Evolutionary conservation across 2,113 vertebrate genomes (phyloP).

Genomic region (Ptilorrhoa leucosticta): DNA sequence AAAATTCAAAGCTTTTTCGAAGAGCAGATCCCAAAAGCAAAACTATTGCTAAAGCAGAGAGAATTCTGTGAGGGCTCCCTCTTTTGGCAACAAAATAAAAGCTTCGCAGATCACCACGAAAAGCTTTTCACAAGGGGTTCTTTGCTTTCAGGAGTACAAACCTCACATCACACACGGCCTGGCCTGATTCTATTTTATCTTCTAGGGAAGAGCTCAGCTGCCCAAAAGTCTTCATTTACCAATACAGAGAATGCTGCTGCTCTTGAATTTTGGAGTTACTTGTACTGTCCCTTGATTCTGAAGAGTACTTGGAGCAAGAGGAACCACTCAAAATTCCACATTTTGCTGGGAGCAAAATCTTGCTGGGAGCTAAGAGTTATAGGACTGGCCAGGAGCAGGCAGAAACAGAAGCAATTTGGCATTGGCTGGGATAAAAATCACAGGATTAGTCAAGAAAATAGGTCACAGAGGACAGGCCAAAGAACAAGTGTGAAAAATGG

Average conservation of each 20-base stretch:
- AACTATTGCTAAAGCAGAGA: background rate
- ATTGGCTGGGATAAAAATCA: background rate
- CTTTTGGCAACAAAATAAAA: conserved; percentile 48
- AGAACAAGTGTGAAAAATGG: conserved; percentile 4
- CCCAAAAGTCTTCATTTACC: background rate
- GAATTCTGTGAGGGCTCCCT: conserved; percentile 57
- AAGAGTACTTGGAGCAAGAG: background rate
- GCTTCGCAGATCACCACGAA: background rate
- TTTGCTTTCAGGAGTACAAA: background rate
- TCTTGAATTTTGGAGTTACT: background rate
- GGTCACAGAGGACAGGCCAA: conserved; percentile 18
- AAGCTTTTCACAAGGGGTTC: background rate
- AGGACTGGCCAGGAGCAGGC: background rate
- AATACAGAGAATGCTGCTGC: background rate
- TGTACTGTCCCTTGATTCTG: background rate
- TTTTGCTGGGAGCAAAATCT: background rate
- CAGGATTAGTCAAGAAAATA: conserved; percentile 25
- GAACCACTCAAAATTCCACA: background rate
- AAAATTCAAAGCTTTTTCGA: background rate
- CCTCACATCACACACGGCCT: background rate
- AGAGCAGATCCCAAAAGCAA: background rate
- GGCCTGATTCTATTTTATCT: background rate
- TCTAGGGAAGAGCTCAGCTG: background rate
- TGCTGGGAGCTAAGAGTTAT: background rate
- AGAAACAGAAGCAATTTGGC: background rate